Conservation (phyloP, 53 echinoderm and acorn worm species). For the Holothuria scabra region DNA sequence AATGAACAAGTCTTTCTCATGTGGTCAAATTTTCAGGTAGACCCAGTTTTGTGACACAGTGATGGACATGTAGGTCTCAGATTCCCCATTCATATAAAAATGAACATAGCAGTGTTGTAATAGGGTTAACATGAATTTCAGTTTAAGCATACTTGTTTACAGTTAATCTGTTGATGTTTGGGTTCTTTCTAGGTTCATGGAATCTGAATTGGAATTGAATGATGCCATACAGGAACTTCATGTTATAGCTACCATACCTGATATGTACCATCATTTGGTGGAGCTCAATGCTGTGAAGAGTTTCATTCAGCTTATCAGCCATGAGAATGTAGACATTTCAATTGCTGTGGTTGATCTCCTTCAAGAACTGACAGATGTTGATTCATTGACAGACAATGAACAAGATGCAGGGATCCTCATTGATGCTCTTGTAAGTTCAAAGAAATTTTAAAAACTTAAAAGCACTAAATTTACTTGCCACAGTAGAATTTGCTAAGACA, state of each 20-base stretch:
- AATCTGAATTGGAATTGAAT: conserved; percentile 91
- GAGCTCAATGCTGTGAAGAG: conserved; percentile 86
- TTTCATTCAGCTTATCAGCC: conserved; percentile 77
- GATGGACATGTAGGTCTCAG: no score
- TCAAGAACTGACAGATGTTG: conserved; percentile 93
- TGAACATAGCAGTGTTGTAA: no score
- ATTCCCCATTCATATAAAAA: no score
- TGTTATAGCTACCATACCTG: conserved; percentile 91
- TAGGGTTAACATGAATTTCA: no score
- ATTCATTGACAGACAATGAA: conserved; percentile 87
- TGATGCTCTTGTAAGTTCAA: conserved; percentile 78
- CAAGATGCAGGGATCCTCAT: conserved; percentile 88
- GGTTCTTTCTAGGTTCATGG: conserved; percentile 86
- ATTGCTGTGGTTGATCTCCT: conserved; percentile 87
- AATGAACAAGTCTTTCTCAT: no score
- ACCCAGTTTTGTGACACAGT: no score
- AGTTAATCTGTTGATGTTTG: neutral
- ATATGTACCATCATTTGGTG: conserved; percentile 93
- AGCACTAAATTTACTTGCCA: no score
- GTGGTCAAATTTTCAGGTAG: no score
- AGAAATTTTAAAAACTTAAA: neutral
- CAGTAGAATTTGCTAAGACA: no score
- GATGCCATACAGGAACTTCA: conserved; percentile 93
- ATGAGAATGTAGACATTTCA: conserved; percentile 96
- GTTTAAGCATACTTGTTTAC: neutral